These are phyloP conservation scores for Netelia melanura DNA, from an alignment of 2,888 invertebrate species.

Conservation along the genomic window DNA sequence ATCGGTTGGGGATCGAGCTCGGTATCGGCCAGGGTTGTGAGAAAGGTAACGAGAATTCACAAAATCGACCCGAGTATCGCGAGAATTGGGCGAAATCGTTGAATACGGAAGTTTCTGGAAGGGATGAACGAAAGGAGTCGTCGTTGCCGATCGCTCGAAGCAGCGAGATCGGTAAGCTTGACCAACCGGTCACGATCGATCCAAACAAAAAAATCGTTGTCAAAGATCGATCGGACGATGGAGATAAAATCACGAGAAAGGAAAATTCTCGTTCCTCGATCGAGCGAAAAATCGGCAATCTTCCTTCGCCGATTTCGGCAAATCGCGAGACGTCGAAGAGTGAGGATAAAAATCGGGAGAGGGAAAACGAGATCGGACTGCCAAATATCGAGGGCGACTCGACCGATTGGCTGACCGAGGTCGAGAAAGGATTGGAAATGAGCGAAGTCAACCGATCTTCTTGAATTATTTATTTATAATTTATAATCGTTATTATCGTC, in stretches of 20 bases:
- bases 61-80: background rate
- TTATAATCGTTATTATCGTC: no score
- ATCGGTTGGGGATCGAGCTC: constrained; percentile 47
- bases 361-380: constrained; percentile 47
- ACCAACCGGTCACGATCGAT: constrained; percentile 11
- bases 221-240: constrained; percentile 8
- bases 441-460: background rate
- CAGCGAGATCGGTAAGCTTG: background rate
- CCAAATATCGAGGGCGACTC: constrained; percentile 48
- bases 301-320: background rate
- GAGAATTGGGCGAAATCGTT: constrained; percentile 21
- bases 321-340: constrained; percentile 8
- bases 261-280: background rate
- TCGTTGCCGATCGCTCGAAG: background rate
- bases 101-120: background rate
- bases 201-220: constrained; percentile 2
- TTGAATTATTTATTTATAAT: background rate
- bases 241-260: constrained; percentile 30
- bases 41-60: constrained; percentile 16
- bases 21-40: constrained; percentile 41
- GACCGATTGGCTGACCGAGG: constrained; percentile 40
- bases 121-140: background rate
- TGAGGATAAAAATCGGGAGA: constrained; percentile 24
- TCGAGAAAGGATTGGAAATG: constrained; percentile 41
- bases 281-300: background rate